A percentile compares a stretch with the other conserved stretches of the same genome.
These are phyloP conservation scores for Felis chaus DNA, from an alignment of 2,113 vertebrate species.

Conservation along the genomic window DNA sequence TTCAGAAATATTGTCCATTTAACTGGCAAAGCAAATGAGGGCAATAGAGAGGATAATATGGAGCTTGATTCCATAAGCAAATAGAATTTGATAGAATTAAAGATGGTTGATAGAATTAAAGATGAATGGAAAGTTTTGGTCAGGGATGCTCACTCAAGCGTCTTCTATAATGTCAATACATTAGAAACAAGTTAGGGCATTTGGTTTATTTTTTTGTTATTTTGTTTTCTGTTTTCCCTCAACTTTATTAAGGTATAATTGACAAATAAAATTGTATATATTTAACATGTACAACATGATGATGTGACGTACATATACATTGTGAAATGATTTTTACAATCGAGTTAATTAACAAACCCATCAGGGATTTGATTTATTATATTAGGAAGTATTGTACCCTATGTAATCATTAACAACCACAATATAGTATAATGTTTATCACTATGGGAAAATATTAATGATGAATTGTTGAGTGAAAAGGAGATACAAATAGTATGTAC, in stretches of 20 bases:
- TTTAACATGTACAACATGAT: background rate
- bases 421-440: background rate
- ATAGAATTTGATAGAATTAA: background rate
- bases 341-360: background rate
- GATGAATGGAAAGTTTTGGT: background rate
- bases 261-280: background rate
- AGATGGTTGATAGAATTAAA: background rate
- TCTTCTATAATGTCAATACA: background rate
- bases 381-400: background rate
- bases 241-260: background rate
- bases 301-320: background rate
- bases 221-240: background rate
- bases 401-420: background rate
- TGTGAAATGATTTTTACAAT: background rate
- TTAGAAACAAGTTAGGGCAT: background rate
- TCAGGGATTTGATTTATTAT: background rate
- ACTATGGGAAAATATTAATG: slow-evolving; percentile 3
- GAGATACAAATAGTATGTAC: background rate
- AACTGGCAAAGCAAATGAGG: background rate
- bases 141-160: background rate
- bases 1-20: background rate
- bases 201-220: background rate
- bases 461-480: background rate
- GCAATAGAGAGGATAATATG: background rate
- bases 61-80: slow-evolving; percentile 15